These are phyloP conservation scores for Bicyclus anynana DNA, from an alignment of 1,140 invertebrate species.

Conservation along the genomic window DNA sequence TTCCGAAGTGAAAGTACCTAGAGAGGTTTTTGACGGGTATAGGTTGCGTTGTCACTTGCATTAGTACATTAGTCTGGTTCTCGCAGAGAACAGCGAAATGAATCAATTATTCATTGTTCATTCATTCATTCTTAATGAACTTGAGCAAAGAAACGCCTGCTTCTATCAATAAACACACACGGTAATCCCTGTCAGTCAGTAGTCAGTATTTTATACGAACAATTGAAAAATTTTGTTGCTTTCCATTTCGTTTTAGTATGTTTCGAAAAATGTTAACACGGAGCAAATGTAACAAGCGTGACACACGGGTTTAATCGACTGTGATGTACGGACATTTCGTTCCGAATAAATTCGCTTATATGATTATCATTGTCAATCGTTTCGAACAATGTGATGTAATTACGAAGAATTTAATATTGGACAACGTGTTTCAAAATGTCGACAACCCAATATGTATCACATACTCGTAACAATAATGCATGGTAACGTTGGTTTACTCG, in stretches of 20 bases:
- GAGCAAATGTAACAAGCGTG: conserved; percentile 3
- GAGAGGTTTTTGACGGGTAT: no score
- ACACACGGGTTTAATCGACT: conserved; percentile 12
- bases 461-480: no score
- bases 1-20: no score
- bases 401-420: not conserved
- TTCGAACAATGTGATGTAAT: conserved; percentile 6
- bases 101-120: no score
- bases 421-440: not conserved
- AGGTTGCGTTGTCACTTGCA: no score
- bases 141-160: no score
- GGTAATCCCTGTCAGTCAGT: no score
- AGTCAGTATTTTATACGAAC: not conserved
- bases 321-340: conserved; percentile 8
- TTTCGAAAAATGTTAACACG: conserved; percentile 9
- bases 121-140: no score
- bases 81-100: no score
- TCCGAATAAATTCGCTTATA: conserved; percentile 11
- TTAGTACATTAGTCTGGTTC: no score
- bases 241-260: not conserved
- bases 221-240: conserved; percentile 5
- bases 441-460: not conserved
- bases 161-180: no score
- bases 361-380: conserved; percentile 16
- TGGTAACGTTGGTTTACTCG: no score